A percentile compares a stretch with the other conserved stretches of the same genome.
These are phyloP conservation scores for Calycopis cecrops DNA, from an alignment of 1,140 invertebrate species.

Conservation along the genomic window DNA sequence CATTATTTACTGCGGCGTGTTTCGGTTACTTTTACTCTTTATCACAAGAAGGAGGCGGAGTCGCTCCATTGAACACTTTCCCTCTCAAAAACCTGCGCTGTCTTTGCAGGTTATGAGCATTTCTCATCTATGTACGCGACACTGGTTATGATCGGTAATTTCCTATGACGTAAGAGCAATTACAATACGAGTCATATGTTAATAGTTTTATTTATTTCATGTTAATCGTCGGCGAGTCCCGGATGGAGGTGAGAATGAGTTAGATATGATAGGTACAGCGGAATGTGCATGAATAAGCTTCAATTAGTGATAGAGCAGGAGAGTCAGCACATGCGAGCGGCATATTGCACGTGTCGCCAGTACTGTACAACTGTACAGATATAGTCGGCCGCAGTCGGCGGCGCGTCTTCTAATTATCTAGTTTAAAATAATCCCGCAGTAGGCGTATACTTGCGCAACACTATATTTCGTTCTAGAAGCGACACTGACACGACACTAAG, in stretches of 20 bases:
- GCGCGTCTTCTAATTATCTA: conserved; percentile 53
- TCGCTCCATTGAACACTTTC: conserved; percentile 58
- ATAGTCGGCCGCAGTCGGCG: conserved; percentile 29
- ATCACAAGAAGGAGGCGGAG: conserved; percentile 41
- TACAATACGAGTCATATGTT: too few relatives aligned
- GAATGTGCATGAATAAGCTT: conserved; percentile 33
- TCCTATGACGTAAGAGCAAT: conserved; percentile 4
- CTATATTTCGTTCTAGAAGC: conserved; percentile 62
- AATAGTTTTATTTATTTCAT: too few relatives aligned
- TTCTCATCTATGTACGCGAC: not conserved
- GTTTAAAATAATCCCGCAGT: conserved; percentile 68
- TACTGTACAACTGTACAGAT: conserved; percentile 40
- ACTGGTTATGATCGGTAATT: conserved; percentile 2
- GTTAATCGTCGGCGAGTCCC: too few relatives aligned
- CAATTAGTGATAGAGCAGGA: conserved; percentile 27
- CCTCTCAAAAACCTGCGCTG: conserved; percentile 42
- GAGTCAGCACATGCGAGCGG: conserved; percentile 34
- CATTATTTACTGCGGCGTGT: conserved; percentile 12
- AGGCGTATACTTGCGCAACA: conserved; percentile 68
- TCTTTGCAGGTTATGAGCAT: conserved; percentile 21
- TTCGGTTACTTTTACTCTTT: conserved; percentile 41
- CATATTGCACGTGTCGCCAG: conserved; percentile 36
- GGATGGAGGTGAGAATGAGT: not conserved
- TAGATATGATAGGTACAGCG: not conserved
- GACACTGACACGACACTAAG: conserved; percentile 65